Evolutionary conservation across 2,888 invertebrate species (phyloP), one percentile per base, ranked within the genome.

Genomic region (Mellilla xanthometata): DNA sequence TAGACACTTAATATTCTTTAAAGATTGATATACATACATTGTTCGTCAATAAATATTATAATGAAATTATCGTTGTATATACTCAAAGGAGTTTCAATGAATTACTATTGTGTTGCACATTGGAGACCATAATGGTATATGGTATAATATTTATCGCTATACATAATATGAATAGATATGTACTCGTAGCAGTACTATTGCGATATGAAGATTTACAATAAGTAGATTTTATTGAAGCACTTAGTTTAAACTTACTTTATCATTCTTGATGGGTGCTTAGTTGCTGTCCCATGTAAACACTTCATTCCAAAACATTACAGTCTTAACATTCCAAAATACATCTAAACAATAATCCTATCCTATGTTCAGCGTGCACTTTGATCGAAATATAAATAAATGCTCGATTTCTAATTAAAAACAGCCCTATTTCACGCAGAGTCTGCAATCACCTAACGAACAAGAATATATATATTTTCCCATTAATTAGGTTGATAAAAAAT

Each of bases 241-340:
- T 35, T 15, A 35, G 24, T 2, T n/a, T n/a, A 24, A 24, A 13
- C 35, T 27, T 27, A 35, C 12, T 5, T 15, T 35, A 35, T 10
- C 35, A 27, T 27, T 10, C 35, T 15, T 15, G 35, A 27, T 35
- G 35, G 13, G 15, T 6, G 5, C n/a, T 35, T 35, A 12, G n/a
- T n/a, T n/a, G n/a, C n/a, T n/a, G n/a, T 9, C 26, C 35, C 35
- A 35, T 13, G 13, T 24, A 3, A 1, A 34, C 13, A 33, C 34
- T 27, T 35, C 26, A 27, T 11, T 35, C 35, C 35, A 35, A 35
- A 35, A 34, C 26, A 10, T 13, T 35, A 35, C 35, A 35, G 35
- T 35, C 35, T 35, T 35, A 27, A 26, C 35, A 35, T 35, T 35
- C 35, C 35, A 35, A 35, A 4, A 35, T 27, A 35, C 26, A 13